Base-by-base conservation (phyloP, 2,113 vertebrate genomes). In the Halcyon senegalensis region DNA sequence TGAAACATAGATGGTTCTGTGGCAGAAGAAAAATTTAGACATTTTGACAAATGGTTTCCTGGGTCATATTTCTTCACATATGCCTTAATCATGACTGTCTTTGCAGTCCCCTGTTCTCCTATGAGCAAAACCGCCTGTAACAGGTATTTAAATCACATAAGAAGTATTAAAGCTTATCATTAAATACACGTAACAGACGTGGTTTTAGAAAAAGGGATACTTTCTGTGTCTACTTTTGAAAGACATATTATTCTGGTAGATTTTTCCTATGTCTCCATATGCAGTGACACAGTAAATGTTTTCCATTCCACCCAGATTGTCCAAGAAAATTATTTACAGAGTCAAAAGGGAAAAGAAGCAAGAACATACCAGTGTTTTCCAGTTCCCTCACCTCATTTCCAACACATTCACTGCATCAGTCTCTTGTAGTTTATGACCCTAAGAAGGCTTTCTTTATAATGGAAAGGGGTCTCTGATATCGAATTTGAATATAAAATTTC, bases 1-100 rank as follows among this genome's bases (percentile, higher is more conserved):
- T 98, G 98, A 95, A 98, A 98, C 98, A 98, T 98, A 41, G 96
- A 94, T 50, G 98, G 98, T 82, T 98, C 98, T 66, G 98, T 98
- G 80, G 98, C 98, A 93, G 98, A 98, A 15, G 98, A 98, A 92
- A 98, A 98, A 83, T 98, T 98, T 6, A 98, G 75, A 84, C 84
- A 59, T 95, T 98, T 98, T 76, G 98, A 98, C 33, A 98, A 91
- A 31, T 98, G 98, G 41, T 97, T 41, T 97, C 98, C 98, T 35
- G 98, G 97, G 58, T 98, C 93, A 13, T 98, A 98, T 85, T 96
- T 98, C 96, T 98, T 98, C 96, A 98, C 19, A 84, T 98, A 98
- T 10, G 94, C 96, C 68, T 98, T 98, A 85, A 98, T 89, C 98
- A 98, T 98, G 11, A 98, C 98, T 16, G 98, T 98, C 87, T 98